Base-by-base conservation (phyloP, 2,797 vertebrate genomes). In the Sebastiscus tertius region DNA sequence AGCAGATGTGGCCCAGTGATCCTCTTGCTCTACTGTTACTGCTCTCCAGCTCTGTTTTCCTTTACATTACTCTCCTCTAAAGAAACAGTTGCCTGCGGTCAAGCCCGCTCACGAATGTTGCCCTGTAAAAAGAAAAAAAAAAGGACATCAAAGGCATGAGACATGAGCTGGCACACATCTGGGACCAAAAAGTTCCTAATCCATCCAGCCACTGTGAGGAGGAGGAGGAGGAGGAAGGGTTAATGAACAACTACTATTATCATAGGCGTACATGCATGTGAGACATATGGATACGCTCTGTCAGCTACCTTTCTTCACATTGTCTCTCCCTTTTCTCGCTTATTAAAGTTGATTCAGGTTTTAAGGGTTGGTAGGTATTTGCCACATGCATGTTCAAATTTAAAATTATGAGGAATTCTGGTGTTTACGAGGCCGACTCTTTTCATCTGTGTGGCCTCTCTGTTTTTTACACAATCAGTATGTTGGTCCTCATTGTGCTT, bases 141-240 rank as follows among this genome's bases (percentile, higher is more conserved):
- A 42, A 34, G 14, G 71, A 83, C 78, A 85, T 92, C 81, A 92
- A 91, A 92, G 87, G 73, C 70, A 1, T 49, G 56, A 72, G 81
- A 83, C 77, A 73, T 83, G 79, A 86, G 81, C 81, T 89, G 85
- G 88, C 62, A 79, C 79, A 89, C 89, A 94, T 90, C 77, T 94
- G 89, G 78, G 62, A 70, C 36, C 33, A 78, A 79, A 81, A 64
- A 46, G 60, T 68, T 36, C 29, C 26, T 56, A 49, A 0, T 83
- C 64, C 77, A 72, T 39, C 24, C 46, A 83, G 78, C 76, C 83
- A 82, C 77, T 84, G 75, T 77, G 18, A 52, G 68, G 36, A 36
- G 52, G 56, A 56, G 46, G 34, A 46, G 18, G 18, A 52, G 49
- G 20, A 52, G 16, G 24, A 24, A 24, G 61, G n/a, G 18, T 62